Evolutionary conservation across 2,113 vertebrate genomes (phyloP).

Genomic region (Megaceryle torquata): DNA sequence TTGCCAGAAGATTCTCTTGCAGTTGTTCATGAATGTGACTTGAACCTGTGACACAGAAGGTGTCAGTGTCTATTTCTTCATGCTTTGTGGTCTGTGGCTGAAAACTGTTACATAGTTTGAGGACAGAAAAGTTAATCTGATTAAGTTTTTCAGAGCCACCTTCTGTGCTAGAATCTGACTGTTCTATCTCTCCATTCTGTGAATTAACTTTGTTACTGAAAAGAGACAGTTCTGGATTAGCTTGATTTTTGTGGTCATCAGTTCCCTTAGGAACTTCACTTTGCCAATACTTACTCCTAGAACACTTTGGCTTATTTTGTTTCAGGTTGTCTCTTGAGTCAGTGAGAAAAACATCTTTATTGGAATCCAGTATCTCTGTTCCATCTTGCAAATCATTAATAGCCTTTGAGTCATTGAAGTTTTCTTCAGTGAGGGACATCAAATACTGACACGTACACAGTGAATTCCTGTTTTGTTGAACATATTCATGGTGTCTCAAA

Average conservation of each 20-base stretch:
- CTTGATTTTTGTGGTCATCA: neutral
- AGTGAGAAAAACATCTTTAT: neutral
- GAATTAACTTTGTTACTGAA: neutral
- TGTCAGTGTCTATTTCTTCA: neutral
- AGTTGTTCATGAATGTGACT: conserved; percentile 26
- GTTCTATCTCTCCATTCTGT: neutral
- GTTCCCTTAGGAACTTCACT: neutral
- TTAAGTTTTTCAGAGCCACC: neutral
- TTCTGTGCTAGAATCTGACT: neutral
- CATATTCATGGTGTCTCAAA: neutral
- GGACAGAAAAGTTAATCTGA: too few relatives aligned
- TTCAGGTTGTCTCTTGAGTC: neutral
- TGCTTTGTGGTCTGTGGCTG: neutral
- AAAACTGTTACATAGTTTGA: neutral
- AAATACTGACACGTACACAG: fast-evolving
- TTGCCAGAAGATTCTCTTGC: neutral
- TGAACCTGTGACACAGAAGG: neutral
- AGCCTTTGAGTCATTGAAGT: neutral
- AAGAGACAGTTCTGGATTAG: neutral
- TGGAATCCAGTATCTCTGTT: neutral
- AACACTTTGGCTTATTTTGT: neutral
- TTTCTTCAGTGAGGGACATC: neutral
- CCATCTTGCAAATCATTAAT: neutral
- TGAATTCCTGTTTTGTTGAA: neutral
- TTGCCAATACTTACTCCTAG: neutral